phyloP scores from a whole-genome alignment of 2,797 vertebrate genomes.

The Microcaecilia unicolor region DNA sequence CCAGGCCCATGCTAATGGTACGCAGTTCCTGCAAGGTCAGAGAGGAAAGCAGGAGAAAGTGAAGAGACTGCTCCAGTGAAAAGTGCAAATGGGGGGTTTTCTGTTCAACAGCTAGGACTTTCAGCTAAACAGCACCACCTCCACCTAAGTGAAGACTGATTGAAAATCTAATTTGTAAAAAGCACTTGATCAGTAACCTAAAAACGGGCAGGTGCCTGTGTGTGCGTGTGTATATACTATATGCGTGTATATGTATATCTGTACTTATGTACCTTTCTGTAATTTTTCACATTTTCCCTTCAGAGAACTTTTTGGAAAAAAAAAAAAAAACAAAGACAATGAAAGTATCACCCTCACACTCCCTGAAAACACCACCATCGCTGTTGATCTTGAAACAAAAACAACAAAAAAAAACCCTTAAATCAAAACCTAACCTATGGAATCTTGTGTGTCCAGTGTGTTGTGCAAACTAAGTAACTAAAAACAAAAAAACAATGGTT shows the following conservation, averaged over 20 bases:
- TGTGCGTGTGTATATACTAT: constrained; percentile 6
- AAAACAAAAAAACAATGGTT: background rate
- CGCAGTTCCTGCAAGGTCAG: too few species aligned
- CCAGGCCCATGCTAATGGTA: constrained; percentile 2
- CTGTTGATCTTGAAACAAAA: constrained; percentile 29
- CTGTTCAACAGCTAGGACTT: too few species aligned
- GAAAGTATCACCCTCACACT: too few species aligned
- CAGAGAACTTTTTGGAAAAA: constrained; percentile 34
- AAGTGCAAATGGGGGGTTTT: background rate
- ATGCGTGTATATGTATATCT: too few species aligned
- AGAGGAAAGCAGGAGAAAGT: background rate
- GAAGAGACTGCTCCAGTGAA: constrained; percentile 30
- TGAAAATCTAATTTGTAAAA: background rate
- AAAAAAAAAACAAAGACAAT: too few species aligned
- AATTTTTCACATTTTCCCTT: constrained; percentile 28
- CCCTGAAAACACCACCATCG: constrained; percentile 31
- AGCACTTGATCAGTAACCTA: constrained; percentile 12
- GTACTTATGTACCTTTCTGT: constrained; percentile 2
- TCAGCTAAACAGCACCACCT: too few species aligned
- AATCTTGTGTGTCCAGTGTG: constrained; percentile 42
- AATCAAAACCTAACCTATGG: constrained; percentile 41
- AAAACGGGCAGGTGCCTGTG: background rate
- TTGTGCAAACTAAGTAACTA: constrained; percentile 37
- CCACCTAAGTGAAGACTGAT: too few species aligned
- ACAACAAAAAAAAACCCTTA: too few species aligned